These are phyloP conservation scores for Tenualosa thibaudeaui DNA, from an alignment of 2,797 vertebrate species.

Conservation along the genomic window DNA sequence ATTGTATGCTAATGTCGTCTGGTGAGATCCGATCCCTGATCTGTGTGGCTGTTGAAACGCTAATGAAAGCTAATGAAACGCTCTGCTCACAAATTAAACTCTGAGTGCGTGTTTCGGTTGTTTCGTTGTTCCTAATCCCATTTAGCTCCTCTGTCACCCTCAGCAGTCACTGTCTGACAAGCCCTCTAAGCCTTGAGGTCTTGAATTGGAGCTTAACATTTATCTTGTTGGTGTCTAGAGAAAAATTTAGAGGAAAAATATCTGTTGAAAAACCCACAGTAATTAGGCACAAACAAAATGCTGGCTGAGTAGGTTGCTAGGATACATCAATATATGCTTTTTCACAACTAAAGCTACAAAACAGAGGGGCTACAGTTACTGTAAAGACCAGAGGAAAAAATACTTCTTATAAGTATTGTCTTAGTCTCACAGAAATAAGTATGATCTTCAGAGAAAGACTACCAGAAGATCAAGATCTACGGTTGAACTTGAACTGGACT, in stretches of 20 bases:
- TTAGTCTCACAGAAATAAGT: no score
- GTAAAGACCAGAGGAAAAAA: no score
- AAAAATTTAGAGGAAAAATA: background rate
- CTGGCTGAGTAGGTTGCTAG: background rate
- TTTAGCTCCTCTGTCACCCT: background rate
- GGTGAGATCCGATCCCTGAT: constrained; percentile 1
- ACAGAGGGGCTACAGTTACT: background rate
- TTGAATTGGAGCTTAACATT: background rate
- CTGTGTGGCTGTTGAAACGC: background rate
- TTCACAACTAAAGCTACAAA: background rate
- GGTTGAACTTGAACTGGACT: no score
- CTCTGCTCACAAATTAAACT: background rate
- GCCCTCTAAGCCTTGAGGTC: background rate
- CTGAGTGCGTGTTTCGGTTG: background rate
- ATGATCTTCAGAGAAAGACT: background rate
- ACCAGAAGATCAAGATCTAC: no score
- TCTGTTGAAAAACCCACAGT: background rate
- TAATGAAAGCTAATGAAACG: background rate
- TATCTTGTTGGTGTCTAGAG: background rate
- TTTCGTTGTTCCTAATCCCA: background rate
- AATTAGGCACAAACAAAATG: background rate
- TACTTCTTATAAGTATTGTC: no score
- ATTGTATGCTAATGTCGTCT: background rate
- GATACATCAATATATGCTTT: background rate
- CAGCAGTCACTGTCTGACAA: constrained; percentile 1